Evolutionary conservation across 2,113 vertebrate species (phyloP).

Genomic region (Gnathonemus echidnorhynchus): DNA sequence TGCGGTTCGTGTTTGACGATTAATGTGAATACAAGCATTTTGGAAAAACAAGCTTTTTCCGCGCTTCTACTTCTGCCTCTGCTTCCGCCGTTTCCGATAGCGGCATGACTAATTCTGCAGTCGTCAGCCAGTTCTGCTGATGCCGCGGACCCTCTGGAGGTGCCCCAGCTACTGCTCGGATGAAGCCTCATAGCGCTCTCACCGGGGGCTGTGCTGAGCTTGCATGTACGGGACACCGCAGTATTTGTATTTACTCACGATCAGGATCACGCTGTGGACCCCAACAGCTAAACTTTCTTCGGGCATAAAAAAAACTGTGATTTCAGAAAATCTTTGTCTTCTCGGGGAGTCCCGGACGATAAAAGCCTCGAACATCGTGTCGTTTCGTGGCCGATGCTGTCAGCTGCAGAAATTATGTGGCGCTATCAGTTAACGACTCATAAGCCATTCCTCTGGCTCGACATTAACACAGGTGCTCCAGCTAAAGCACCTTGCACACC

Average conservation of each 20-base stretch:
- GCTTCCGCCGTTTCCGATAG: slow-evolving; percentile 15
- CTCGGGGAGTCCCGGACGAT: neutral
- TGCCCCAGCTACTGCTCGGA: neutral
- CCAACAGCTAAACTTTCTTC: neutral
- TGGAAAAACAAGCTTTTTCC: slow-evolving; percentile 32
- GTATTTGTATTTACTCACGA: neutral
- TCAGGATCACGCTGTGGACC: neutral
- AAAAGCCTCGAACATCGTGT: neutral
- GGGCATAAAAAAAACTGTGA: neutral
- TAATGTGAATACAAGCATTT: neutral
- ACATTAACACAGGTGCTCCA: neutral
- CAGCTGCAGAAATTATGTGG: too few species aligned
- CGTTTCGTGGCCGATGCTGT: neutral
- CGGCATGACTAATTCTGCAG: slow-evolving; percentile 39
- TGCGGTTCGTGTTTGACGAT: neutral
- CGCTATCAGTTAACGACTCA: neutral
- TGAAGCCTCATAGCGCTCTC: neutral
- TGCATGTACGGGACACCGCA: neutral
- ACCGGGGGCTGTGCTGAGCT: neutral
- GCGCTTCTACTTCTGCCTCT: slow-evolving; percentile 20
- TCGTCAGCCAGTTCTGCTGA: slow-evolving; percentile 40
- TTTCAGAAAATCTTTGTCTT: neutral
- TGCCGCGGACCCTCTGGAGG: slow-evolving; percentile 17
- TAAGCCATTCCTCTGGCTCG: neutral
- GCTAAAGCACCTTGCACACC: neutral